A percentile compares a stretch with the other conserved stretches of the same genome.
Evolutionary conservation across 2,888 invertebrate species (phyloP).

Genomic region (Thalpophila matura): DNA sequence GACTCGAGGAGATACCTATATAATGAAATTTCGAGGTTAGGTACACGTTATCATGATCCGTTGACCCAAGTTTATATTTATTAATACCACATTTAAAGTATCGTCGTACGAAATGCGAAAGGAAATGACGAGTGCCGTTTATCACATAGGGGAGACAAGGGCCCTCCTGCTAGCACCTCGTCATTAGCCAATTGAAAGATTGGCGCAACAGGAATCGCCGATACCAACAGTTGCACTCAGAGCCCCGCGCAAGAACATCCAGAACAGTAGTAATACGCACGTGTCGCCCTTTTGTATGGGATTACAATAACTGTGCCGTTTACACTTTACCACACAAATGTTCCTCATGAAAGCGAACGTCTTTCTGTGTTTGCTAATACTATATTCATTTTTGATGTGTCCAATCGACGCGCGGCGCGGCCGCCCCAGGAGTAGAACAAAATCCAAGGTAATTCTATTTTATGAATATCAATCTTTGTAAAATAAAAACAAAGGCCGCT

Average conservation of each 20-base stretch:
- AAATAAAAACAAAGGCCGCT: too few relatives aligned
- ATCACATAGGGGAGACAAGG: conserved; percentile 85
- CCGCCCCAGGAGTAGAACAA: conserved; percentile 93
- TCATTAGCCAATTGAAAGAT: conserved; percentile 88
- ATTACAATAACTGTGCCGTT: conserved; percentile 30
- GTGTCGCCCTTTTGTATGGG: conserved; percentile 39
- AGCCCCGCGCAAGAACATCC: conserved; percentile 70
- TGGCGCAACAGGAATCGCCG: conserved; percentile 78
- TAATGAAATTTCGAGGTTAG: conserved; percentile 46
- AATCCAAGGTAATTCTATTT: conserved; percentile 92
- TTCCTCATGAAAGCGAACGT: conserved; percentile 71
- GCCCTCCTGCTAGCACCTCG: conserved; percentile 82
- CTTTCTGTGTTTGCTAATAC: conserved; percentile 69
- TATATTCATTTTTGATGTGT: conserved; percentile 71
- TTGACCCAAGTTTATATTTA: conserved; percentile 61
- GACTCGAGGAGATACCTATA: not conserved
- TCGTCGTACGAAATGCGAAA: conserved; percentile 75
- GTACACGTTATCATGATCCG: conserved; percentile 46
- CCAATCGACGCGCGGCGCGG: conserved; percentile 92
- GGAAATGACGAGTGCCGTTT: conserved; percentile 80
- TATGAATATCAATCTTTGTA: too few relatives aligned
- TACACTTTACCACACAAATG: conserved; percentile 66
- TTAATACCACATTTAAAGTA: conserved; percentile 66
- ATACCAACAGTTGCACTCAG: conserved; percentile 75
- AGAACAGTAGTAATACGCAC: conserved; percentile 42